A percentile compares a stretch with the other conserved stretches of the same genome.
phyloP scores from a whole-genome alignment of 2,888 invertebrate genomes.

The Melanostoma mellinum region DNA sequence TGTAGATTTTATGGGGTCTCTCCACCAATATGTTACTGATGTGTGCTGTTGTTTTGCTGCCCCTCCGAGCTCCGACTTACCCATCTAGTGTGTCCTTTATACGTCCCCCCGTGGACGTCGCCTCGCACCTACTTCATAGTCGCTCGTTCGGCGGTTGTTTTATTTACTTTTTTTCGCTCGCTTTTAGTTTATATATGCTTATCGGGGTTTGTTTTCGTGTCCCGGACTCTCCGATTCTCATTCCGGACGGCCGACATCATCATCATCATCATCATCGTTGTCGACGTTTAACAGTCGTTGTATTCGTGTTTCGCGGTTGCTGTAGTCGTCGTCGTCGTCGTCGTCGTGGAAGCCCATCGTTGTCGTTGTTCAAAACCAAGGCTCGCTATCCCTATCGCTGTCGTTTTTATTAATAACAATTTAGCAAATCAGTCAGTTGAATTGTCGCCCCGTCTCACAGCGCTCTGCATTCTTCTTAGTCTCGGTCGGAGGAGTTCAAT shows the following conservation, averaged over 20 bases:
- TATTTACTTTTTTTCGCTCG: conserved; percentile 51
- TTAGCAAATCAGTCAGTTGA: conserved; percentile 70
- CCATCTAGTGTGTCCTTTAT: no score
- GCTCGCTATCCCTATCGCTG: conserved; percentile 49
- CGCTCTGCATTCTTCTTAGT: conserved; percentile 29
- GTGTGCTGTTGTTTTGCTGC: conserved; percentile 24
- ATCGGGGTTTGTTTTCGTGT: conserved; percentile 63
- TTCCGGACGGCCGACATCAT: conserved; percentile 51
- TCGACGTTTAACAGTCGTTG: conserved; percentile 31
- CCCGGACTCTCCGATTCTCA: conserved; percentile 41
- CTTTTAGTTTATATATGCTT: conserved; percentile 45
- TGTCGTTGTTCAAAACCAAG: conserved; percentile 16
- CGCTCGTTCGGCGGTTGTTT: conserved; percentile 46
- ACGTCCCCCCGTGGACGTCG: not conserved
- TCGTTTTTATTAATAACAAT: conserved; percentile 71
- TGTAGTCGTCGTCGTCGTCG: conserved; percentile 26
- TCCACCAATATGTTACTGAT: conserved; percentile 43
- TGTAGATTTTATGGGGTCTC: conserved; percentile 65
- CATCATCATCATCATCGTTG: conserved; percentile 45
- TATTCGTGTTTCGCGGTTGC: conserved; percentile 66
- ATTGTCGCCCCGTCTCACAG: conserved; percentile 67
- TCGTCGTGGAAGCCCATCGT: conserved; percentile 7
- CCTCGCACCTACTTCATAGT: conserved; percentile 1
- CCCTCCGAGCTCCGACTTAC: not conserved
- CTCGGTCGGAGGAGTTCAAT: conserved; percentile 13